Evolutionary conservation across 2,113 vertebrate species (phyloP).

Genomic region (Eupsittula cactorum): DNA sequence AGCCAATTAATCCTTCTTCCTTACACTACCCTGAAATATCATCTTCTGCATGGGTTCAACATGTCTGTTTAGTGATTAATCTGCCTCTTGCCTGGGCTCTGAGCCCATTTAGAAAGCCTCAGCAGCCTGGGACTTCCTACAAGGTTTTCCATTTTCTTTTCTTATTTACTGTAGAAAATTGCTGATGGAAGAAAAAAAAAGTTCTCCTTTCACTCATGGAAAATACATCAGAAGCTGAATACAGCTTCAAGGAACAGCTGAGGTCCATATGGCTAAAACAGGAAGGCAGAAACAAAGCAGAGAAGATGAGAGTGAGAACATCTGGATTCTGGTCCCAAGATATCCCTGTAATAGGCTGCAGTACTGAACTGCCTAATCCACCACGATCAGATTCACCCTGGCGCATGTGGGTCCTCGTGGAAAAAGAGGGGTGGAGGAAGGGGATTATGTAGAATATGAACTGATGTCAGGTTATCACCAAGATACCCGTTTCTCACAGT

Average conservation of each 20-base stretch:
- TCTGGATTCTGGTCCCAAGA: background rate
- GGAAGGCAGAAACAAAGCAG: background rate
- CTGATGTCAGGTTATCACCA: background rate
- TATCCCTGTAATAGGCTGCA: background rate
- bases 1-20: background rate
- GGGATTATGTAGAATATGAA: background rate
- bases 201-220: background rate
- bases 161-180: conserved; percentile 55
- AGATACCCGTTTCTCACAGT: background rate
- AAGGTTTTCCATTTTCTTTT: conserved; percentile 39
- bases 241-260: background rate
- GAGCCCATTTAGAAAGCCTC: conserved; percentile 31
- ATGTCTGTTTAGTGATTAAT: background rate
- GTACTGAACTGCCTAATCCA: background rate
- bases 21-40: background rate
- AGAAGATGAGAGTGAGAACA: background rate
- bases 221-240: background rate
- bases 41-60: background rate
- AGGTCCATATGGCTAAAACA: background rate
- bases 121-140: conserved; percentile 37
- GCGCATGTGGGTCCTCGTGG: background rate
- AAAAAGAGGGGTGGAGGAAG: background rate
- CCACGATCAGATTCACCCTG: background rate
- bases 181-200: background rate
- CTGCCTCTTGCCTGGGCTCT: background rate